Evolutionary conservation across 2,113 vertebrate genomes (phyloP).

Genomic region (Helogale parvula): DNA sequence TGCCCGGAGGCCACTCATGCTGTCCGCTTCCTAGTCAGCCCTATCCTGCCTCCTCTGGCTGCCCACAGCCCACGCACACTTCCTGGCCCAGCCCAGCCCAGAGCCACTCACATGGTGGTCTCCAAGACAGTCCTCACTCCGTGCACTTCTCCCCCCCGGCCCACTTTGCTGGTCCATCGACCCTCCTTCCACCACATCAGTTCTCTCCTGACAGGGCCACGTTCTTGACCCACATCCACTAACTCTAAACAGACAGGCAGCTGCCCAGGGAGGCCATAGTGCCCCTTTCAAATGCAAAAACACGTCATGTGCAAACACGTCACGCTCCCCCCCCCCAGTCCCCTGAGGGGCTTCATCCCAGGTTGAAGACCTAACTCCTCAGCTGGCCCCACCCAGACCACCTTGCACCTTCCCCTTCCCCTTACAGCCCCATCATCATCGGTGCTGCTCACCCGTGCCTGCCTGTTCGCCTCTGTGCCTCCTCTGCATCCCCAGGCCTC

Average conservation of each 20-base stretch:
- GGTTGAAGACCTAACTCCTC: not conserved
- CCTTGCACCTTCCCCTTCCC: not conserved
- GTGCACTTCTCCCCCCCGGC: not conserved
- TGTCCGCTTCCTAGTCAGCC: not conserved
- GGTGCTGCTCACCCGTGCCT: accelerated
- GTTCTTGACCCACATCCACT: not conserved
- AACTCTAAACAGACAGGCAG: not conserved
- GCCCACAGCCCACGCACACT: not conserved
- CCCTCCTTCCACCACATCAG: too few relatives aligned
- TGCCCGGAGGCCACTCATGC: accelerated
- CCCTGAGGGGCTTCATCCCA: not conserved
- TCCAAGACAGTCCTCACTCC: not conserved
- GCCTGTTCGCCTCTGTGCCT: not conserved
- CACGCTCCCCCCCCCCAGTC: accelerated
- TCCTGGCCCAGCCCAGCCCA: not conserved
- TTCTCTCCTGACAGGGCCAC: accelerated
- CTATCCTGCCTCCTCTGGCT: not conserved
- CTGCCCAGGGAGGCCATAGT: not conserved
- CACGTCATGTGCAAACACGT: too few relatives aligned
- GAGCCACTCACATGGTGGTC: not conserved
- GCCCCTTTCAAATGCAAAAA: not conserved
- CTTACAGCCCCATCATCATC: too few relatives aligned
- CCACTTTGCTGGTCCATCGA: not conserved
- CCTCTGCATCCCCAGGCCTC: not conserved
- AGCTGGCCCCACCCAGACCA: not conserved